Evolutionary conservation across 1,140 invertebrate genomes (phyloP).

Genomic region (Babylonia areolata): DNA sequence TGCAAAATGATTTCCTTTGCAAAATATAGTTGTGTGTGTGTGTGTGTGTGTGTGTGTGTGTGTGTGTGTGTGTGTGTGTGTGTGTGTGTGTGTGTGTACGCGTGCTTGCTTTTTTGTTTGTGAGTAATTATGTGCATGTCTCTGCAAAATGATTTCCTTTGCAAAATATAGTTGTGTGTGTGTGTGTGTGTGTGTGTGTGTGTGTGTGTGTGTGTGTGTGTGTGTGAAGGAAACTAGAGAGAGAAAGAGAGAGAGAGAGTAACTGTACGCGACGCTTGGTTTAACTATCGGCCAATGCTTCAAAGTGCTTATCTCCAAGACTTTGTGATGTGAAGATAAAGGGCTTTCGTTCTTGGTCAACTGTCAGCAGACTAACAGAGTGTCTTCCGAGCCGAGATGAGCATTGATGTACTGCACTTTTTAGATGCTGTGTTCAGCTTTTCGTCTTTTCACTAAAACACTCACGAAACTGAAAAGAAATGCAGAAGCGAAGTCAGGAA

Average conservation of each 20-base stretch:
- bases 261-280: too few relatives aligned
- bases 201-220: not conserved
- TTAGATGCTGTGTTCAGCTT: not conserved
- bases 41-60: constrained; percentile 6
- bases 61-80: constrained; percentile 19
- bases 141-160: too few relatives aligned
- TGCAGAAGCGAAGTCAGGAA: not conserved
- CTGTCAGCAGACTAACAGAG: not conserved
- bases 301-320: too few relatives aligned
- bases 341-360: too few relatives aligned
- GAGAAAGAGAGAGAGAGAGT: too few relatives aligned
- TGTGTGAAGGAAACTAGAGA: too few relatives aligned
- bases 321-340: too few relatives aligned
- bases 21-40: constrained; percentile 21
- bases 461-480: too few relatives aligned
- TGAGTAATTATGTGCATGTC: not conserved
- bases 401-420: not conserved
- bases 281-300: too few relatives aligned
- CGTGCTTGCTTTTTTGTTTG: constrained; percentile 3
- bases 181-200: constrained; percentile 19
- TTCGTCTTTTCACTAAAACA: too few relatives aligned
- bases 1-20: too few relatives aligned
- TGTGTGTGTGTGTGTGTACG: constrained; percentile 10
- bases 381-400: not conserved
- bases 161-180: too few relatives aligned